Evolutionary conservation across 2,797 vertebrate species (phyloP), one percentile per base, ranked within the genome.

Genomic region (Gobio occitaniae): DNA sequence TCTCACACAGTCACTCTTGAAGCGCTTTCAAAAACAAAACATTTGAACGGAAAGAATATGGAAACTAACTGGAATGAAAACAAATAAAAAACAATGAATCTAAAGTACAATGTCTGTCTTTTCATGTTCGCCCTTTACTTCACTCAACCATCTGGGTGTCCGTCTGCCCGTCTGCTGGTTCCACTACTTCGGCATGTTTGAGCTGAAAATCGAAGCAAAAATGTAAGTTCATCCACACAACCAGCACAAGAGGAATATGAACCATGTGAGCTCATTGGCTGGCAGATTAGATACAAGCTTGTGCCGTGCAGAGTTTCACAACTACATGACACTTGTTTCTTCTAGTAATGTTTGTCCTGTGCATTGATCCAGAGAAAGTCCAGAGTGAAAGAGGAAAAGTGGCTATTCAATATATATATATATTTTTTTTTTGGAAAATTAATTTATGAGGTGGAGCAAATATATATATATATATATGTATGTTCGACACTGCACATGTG

Each of bases 141-240:
- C 80, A 32, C 54, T 80, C 78, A 65, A 3, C 41, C 77, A 44
- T 79, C 69, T 38, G 61, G 82, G 19, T 81, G 81, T 76, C 19
- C 80, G 2, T 84, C 84, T n/a, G 65, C 68, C 76, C 80, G 2
- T 84, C 84, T 17, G 65, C 68, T 70, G 83, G 50, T 36, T 86
- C 77, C 32, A 32, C 78, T 1, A 38, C 72, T 13, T 87, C 83
- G 16, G 69, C 83, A 52, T 44, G 83, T 63, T 88, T 88, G 38
- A 65, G 65, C 88, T 89, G 86, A 21, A 78, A 65, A 88, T 72
- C 7, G 65, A 56, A 66, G 16, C 15, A 9, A 74, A 70, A 32
- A 59, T 41, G 0, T 54, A 21, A 29, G 15, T 59, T 74, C 2
- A 70, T 25, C 19, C 29, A 47, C n/a, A 61, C 9, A 82, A 32